Conservation (phyloP, 2,888 invertebrate species). For the Galeruca laticollis region DNA sequence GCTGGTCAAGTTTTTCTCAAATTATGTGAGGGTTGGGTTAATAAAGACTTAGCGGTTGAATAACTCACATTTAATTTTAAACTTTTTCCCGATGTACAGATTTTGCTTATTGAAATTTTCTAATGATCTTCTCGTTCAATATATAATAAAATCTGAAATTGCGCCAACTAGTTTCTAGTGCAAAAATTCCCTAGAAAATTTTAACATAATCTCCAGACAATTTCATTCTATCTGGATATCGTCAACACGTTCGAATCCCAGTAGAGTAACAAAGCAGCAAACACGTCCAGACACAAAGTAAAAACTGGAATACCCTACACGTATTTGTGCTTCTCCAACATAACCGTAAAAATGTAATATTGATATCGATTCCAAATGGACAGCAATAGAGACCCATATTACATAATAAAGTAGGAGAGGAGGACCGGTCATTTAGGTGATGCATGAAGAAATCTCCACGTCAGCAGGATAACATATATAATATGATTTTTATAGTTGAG, state of each 20-base stretch:
- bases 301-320: slow-evolving; percentile 31
- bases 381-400: slow-evolving; percentile 36
- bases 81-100: too few species aligned
- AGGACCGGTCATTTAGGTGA: slow-evolving; percentile 34
- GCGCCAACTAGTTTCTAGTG: slow-evolving; percentile 1
- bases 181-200: slow-evolving; percentile 28
- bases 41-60: too few species aligned
- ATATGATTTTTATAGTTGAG: not conserved
- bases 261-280: slow-evolving; percentile 25
- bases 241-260: slow-evolving; percentile 34
- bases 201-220: slow-evolving; percentile 31
- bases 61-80: too few species aligned
- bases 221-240: slow-evolving; percentile 29
- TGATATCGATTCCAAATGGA: slow-evolving; percentile 36
- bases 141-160: slow-evolving; percentile 9
- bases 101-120: too few species aligned
- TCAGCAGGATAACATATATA: slow-evolving; percentile 32
- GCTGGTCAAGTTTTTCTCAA: too few species aligned
- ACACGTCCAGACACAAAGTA: slow-evolving; percentile 33
- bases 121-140: too few species aligned
- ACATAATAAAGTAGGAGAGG: slow-evolving; percentile 36
- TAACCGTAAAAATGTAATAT: slow-evolving; percentile 35
- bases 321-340: slow-evolving; percentile 35
- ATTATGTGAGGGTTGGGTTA: too few species aligned
- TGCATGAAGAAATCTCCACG: slow-evolving; percentile 35